Base-by-base conservation (phyloP, 2,113 vertebrate genomes). In the Xenopus tropicalis region DNA sequence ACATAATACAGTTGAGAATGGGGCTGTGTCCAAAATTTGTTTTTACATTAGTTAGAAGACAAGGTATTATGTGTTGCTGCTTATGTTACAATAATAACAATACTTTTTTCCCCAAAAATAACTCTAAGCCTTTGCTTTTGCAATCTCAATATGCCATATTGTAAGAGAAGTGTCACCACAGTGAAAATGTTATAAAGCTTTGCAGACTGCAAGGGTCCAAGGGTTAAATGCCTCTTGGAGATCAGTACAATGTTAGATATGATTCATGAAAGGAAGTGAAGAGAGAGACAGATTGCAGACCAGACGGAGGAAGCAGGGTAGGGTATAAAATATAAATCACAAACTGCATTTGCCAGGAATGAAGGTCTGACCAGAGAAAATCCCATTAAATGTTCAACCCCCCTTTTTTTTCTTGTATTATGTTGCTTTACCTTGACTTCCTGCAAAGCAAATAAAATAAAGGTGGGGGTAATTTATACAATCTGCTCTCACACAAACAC, bases 271-370 rank as follows among this genome's bases (percentile, higher is more conserved):
- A 74, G 72, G 64, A 74, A 74, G 64, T 61, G 72, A 68, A 74
- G 57, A 74, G 72, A 48, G 72, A 74, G 72, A 74, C 72, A 74
- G 72, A 74, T 74, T 74, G 72, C 72, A 68, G 72, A 59, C 64
- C 72, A 74, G 72, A 61, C 57, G 72, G 72, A 67, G 65, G 72
- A 74, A 74, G 64, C 72, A 74, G 72, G 64, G 43, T 67, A 75
- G 72, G 66, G 65, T 69, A 75, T 75, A 68, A 75, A 75, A 75
- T 69, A 75, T 75, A 75, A 75, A 75, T 75, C 72, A 75, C 62
- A 75, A 11, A 75, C 24, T 62, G 37, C 66, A 69, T 62, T 69
- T 46, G 66, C 66, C 66, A 69, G 72, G 52, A 75, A 75, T 29
- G 25, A 69, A 75, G 72, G 57, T 37, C 72, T 75, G 72, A 75